phyloP scores from a whole-genome alignment of 1,140 invertebrate species.

The Saccostrea echinata region DNA sequence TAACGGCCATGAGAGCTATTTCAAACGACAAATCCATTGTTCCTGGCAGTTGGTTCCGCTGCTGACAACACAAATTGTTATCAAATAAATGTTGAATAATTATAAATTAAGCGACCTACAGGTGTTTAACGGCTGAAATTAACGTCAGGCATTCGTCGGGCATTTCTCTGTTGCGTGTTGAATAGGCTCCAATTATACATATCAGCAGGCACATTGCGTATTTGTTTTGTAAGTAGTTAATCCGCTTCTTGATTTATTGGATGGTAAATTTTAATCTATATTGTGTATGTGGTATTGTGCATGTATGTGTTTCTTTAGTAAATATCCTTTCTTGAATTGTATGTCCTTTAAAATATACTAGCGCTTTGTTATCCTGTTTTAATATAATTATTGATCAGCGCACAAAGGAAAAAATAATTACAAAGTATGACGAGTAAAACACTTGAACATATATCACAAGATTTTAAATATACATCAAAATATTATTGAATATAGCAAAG shows the following conservation, averaged over 20 bases:
- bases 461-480: no score
- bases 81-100: conserved; percentile 43
- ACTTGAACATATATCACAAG: no score
- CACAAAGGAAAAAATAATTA: no score
- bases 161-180: neutral
- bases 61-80: conserved; percentile 7
- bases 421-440: no score
- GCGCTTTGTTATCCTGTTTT: no score
- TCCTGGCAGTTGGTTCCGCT: conserved; percentile 35
- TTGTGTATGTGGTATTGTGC: neutral
- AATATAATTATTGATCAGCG: no score
- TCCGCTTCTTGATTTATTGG: conserved; percentile 7
- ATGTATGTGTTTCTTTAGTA: neutral
- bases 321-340: no score
- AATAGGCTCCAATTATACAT: conserved; percentile 10
- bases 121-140: conserved; percentile 39
- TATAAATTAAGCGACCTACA: conserved; percentile 34
- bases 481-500: no score
- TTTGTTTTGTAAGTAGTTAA: conserved; percentile 16
- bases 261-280: neutral
- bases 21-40: conserved; percentile 31
- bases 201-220: conserved; percentile 9
- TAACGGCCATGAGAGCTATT: neutral
- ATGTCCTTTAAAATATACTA: no score
- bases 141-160: conserved; percentile 12